Evolutionary conservation across 2,888 invertebrate genomes (phyloP).

Genomic region (Tenthredo notha): DNA sequence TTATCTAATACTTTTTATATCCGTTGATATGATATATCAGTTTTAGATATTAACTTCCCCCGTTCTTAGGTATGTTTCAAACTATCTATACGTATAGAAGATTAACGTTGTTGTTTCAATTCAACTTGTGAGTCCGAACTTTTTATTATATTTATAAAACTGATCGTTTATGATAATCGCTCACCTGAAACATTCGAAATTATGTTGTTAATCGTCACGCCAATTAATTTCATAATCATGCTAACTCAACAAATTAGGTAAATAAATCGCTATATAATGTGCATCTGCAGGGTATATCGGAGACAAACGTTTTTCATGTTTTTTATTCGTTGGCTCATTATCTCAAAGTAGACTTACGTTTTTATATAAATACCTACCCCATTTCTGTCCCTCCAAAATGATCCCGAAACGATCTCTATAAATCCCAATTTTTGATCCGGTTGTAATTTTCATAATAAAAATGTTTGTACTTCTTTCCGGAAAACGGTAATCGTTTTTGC

Average conservation of each 20-base stretch:
- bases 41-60: neutral
- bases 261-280: neutral
- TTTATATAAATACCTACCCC: too few relatives aligned
- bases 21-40: neutral
- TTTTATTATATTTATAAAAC: neutral
- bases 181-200: conserved; percentile 25
- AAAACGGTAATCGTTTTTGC: too few relatives aligned
- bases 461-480: too few relatives aligned
- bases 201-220: neutral
- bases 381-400: too few relatives aligned
- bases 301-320: too few relatives aligned
- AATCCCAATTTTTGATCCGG: too few relatives aligned
- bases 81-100: neutral
- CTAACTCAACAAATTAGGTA: neutral
- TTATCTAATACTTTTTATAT: neutral
- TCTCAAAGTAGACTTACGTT: too few relatives aligned
- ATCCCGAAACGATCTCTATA: too few relatives aligned
- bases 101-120: neutral
- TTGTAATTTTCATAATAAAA: too few relatives aligned
- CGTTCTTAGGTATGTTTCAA: neutral
- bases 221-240: neutral
- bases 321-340: too few relatives aligned
- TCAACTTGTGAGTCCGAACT: neutral
- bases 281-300: too few relatives aligned
- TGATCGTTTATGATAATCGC: neutral